Evolutionary conservation across 2,113 vertebrate species (phyloP), one percentile per base, ranked within the genome.

Genomic region (Meriones unguiculatus): DNA sequence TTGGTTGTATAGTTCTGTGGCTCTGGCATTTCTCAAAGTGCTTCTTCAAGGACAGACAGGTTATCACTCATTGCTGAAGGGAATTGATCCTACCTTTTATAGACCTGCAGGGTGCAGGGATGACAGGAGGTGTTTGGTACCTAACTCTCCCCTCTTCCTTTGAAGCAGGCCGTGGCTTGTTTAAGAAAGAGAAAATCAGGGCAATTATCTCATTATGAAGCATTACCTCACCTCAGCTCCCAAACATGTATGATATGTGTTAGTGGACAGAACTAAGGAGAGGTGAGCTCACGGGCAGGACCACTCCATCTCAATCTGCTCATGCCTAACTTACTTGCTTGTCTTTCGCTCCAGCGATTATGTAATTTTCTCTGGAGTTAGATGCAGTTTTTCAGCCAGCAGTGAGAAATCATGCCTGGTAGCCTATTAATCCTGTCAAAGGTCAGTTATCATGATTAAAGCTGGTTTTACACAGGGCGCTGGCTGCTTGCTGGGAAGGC

Each of bases 71-170:
- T 87, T 95, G 70, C 92, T 97, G 97, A 96, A 96, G 89, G 11
- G 50, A 97, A 98, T 98, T 97, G 98, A 98, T 98, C 97, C 96
- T 97, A 87, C 95, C 96, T 98, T 97, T 98, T 97, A 97, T 90
- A 95, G 97, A 96, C 93, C 84, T 93, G 88, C 89, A 91, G 94
- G 97, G 97, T 96, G 92, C 70, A 89, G 70, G 81, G 97, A 96
- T 95, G 97, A 97, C 96, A 96, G 97, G 98, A 97, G 97, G 86
- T 69, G 94, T 88, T 81, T 98, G 95, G 95, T 97, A 97, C 96
- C 96, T 93, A 82, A 54, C 67, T 57, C 86, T 97, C 95, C 88
- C 90, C 90, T 93, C 97, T 98, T 98, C 97, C 92, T 97, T 78
- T 93, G 81, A 92, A 59, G 65, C 93, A 77, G 5, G 35, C 91